A percentile compares a stretch with the other conserved stretches of the same genome.
Conservation (phyloP, 2,888 invertebrate genomes). For the Andrena camellia region DNA sequence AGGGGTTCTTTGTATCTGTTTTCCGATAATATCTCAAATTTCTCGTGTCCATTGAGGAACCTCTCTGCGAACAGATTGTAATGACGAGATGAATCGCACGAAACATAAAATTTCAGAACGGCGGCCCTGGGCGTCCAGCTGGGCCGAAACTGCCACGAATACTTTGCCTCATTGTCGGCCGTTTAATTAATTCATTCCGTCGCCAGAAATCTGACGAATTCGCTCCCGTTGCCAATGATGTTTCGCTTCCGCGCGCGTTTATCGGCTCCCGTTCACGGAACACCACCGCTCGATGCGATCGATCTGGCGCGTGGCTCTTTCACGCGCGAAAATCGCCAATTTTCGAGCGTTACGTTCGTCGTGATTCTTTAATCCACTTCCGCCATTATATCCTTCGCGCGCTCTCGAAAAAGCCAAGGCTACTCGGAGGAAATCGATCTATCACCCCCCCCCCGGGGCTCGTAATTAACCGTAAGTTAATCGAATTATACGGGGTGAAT, state of each 20-base stretch:
- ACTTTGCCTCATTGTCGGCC: conserved; percentile 44
- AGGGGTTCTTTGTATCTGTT: no score
- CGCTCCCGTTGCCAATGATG: conserved; percentile 19
- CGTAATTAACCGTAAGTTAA: conserved; percentile 36
- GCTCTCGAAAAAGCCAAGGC: not conserved
- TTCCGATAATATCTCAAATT: no score
- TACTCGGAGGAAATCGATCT: not conserved
- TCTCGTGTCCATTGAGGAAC: not conserved
- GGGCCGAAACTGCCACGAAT: conserved; percentile 18
- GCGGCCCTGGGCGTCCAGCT: not conserved
- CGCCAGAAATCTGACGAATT: conserved; percentile 37
- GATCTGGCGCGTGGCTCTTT: not conserved
- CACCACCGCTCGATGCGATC: not conserved
- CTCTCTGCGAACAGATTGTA: not conserved
- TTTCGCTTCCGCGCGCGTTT: conserved; percentile 23
- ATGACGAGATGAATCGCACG: conserved; percentile 43
- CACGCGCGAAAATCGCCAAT: conserved; percentile 3
- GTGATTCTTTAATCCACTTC: conserved; percentile 11
- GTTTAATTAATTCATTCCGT: conserved; percentile 51
- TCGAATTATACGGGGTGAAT: conserved; percentile 13
- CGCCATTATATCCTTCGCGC: not conserved
- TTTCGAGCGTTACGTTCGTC: not conserved
- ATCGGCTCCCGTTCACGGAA: conserved; percentile 14
- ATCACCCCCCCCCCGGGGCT: not conserved
- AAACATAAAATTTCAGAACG: conserved; percentile 44